Percentiles rank a stretch among this genome's conserved stretches.
Conservation (phyloP, 2,888 invertebrate genomes). For the Eupeodes luniger region DNA sequence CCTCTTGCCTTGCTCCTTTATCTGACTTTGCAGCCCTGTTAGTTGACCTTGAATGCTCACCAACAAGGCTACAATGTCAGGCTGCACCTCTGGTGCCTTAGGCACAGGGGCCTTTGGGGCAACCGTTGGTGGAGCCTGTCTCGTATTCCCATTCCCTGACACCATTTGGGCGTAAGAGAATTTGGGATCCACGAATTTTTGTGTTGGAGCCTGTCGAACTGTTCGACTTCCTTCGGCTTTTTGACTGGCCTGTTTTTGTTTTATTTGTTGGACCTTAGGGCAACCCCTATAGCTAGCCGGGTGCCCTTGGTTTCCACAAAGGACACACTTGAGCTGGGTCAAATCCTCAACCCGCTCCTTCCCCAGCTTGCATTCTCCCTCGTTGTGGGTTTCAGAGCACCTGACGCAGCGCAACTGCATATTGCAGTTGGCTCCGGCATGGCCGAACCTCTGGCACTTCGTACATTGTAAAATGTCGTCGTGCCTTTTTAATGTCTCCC, state of each 20-base stretch:
- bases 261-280: background rate
- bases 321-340: background rate
- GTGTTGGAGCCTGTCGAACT: background rate
- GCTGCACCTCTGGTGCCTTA: background rate
- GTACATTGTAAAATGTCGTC: background rate
- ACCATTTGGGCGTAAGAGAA: background rate
- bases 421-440: conserved; percentile 1
- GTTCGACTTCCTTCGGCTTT: background rate
- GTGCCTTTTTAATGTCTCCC: too few relatives aligned
- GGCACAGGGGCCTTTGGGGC: background rate
- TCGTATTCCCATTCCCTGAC: background rate
- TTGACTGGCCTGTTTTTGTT: background rate
- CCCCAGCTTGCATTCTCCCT: background rate
- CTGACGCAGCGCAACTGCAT: conserved; percentile 10
- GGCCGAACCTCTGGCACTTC: background rate
- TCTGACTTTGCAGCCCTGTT: background rate
- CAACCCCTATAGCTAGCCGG: conserved; percentile 1
- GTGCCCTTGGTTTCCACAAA: background rate
- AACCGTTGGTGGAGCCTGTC: background rate
- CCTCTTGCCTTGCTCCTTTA: background rate
- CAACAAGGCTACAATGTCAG: background rate
- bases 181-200: background rate
- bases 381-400: background rate
- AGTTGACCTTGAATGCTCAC: background rate
- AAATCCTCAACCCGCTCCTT: background rate